These are phyloP conservation scores for Manis javanica DNA, from an alignment of 2,797 vertebrate genomes.

Conservation along the genomic window DNA sequence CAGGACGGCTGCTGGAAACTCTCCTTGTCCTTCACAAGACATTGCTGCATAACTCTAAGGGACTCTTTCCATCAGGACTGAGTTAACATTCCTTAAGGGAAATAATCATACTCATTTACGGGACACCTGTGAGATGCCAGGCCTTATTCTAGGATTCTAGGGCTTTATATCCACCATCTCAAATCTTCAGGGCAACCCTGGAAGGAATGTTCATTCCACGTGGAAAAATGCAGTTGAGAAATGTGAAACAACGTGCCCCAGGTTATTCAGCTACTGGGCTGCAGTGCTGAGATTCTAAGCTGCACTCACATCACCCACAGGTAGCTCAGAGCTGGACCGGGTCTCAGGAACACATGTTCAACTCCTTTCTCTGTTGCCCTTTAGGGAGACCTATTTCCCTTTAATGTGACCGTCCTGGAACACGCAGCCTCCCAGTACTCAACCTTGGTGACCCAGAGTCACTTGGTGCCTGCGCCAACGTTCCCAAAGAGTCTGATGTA, in stretches of 20 bases:
- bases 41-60: neutral
- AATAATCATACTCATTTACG: neutral
- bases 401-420: neutral
- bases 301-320: neutral
- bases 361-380: neutral
- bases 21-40: conserved; percentile 4
- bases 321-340: neutral
- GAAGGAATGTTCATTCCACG: neutral
- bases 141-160: neutral
- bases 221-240: neutral
- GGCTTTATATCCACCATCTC: neutral
- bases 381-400: neutral
- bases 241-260: neutral
- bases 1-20: neutral
- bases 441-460: neutral
- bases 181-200: neutral
- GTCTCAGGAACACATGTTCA: neutral
- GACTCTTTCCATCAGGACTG: neutral
- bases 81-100: neutral
- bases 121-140: neutral
- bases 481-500: neutral
- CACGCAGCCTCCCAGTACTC: neutral
- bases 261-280: neutral
- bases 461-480: neutral
- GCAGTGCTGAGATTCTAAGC: neutral